Evolutionary conservation across 2,888 invertebrate species (phyloP).

Genomic region (Drosophila merina): DNA sequence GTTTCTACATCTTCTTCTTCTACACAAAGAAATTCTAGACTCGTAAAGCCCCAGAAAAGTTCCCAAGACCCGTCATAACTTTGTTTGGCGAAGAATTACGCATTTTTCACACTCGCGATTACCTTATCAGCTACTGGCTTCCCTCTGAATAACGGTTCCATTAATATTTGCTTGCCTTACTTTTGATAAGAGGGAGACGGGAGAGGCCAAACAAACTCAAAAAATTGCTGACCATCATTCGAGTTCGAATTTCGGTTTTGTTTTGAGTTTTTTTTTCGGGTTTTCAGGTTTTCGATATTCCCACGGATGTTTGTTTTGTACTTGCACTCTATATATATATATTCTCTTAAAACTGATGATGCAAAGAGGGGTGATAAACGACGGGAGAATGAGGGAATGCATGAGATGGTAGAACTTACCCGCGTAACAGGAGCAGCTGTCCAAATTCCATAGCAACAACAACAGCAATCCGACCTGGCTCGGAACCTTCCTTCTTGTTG

Average conservation of each 20-base stretch:
- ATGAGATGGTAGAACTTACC: constrained; percentile 56
- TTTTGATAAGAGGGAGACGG: constrained; percentile 22
- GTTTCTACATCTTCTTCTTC: constrained; percentile 13
- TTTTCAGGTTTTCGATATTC: constrained; percentile 47
- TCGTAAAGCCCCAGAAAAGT: no score
- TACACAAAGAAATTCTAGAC: constrained; percentile 6
- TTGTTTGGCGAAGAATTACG: background rate
- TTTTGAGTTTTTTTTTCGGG: background rate
- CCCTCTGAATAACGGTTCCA: background rate
- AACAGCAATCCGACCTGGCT: constrained; percentile 1
- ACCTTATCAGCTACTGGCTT: background rate
- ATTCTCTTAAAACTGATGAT: background rate
- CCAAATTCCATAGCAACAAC: constrained; percentile 48
- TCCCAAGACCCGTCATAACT: background rate
- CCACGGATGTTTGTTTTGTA: constrained; percentile 73
- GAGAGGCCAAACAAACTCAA: background rate
- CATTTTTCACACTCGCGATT: background rate
- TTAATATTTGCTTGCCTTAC: constrained; percentile 16
- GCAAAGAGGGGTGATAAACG: background rate
- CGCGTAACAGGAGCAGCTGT: constrained; percentile 76
- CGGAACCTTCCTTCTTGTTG: constrained; percentile 14
- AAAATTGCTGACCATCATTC: constrained; percentile 18
- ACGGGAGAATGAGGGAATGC: constrained; percentile 6
- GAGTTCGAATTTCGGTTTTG: constrained; percentile 2
- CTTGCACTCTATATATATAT: constrained; percentile 45